phyloP scores from a whole-genome alignment of 2,888 invertebrate species.

The Amorpha juglandis region DNA sequence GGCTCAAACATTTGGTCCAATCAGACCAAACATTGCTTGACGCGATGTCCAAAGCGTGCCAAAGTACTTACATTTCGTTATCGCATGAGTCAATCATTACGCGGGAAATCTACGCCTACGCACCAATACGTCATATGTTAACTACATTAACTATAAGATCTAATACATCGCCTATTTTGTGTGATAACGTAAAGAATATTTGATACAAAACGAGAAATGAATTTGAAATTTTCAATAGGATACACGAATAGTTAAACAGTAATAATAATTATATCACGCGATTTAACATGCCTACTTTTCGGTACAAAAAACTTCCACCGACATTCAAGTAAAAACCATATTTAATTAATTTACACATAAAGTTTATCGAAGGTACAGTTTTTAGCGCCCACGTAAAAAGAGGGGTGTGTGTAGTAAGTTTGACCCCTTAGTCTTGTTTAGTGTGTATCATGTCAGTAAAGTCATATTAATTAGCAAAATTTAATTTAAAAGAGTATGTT shows the following conservation, averaged over 20 bases:
- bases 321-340: background rate
- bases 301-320: background rate
- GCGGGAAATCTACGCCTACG: conserved; percentile 31
- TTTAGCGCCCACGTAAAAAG: too few relatives aligned
- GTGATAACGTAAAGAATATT: background rate
- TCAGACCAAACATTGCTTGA: background rate
- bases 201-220: background rate
- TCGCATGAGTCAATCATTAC: conserved; percentile 33
- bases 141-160: background rate
- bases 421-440: too few relatives aligned
- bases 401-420: too few relatives aligned
- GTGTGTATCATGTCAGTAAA: too few relatives aligned
- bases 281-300: background rate
- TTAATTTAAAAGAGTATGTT: too few relatives aligned
- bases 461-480: too few relatives aligned
- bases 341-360: too few relatives aligned
- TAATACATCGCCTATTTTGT: background rate
- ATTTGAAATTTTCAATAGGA: background rate
- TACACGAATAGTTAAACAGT: background rate
- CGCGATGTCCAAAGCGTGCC: background rate
- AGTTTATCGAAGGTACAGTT: too few relatives aligned
- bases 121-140: background rate
- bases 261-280: background rate
- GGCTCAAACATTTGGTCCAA: conserved; percentile 9
- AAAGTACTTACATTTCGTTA: conserved; percentile 26